Evolutionary conservation across 1,140 invertebrate genomes (phyloP).

Genomic region (Zaprionus inermis): DNA sequence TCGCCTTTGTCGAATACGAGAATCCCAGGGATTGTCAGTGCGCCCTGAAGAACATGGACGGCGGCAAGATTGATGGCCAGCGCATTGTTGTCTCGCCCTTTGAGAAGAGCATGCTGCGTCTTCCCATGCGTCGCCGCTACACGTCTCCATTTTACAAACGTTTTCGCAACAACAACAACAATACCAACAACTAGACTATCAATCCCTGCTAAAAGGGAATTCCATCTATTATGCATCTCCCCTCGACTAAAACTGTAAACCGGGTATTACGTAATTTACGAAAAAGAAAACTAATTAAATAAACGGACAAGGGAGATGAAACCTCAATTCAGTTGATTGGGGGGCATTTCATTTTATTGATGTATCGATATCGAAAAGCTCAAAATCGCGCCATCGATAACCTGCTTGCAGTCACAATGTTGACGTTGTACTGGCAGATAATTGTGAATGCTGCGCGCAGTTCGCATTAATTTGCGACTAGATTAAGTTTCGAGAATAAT

Average conservation of each 20-base stretch:
- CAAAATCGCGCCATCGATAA: neutral
- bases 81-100: slow-evolving; percentile 55
- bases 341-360: too few species aligned
- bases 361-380: neutral
- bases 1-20: slow-evolving; percentile 57
- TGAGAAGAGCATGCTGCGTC: slow-evolving; percentile 35
- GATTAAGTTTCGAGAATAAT: neutral
- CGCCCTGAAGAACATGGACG: slow-evolving; percentile 59
- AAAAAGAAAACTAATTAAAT: neutral
- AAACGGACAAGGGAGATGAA: neutral
- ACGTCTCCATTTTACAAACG: slow-evolving; percentile 41
- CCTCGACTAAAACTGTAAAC: neutral
- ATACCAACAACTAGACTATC: neutral
- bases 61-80: slow-evolving; percentile 56
- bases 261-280: neutral
- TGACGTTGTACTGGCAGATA: neutral
- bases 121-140: slow-evolving; percentile 46
- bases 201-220: too few species aligned
- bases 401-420: neutral
- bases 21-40: slow-evolving; percentile 50
- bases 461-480: neutral
- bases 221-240: too few species aligned
- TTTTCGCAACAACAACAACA: neutral
- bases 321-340: neutral
- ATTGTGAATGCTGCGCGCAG: neutral